Conservation (phyloP, 2,113 vertebrate genomes). For the Bubalus kerabau region DNA sequence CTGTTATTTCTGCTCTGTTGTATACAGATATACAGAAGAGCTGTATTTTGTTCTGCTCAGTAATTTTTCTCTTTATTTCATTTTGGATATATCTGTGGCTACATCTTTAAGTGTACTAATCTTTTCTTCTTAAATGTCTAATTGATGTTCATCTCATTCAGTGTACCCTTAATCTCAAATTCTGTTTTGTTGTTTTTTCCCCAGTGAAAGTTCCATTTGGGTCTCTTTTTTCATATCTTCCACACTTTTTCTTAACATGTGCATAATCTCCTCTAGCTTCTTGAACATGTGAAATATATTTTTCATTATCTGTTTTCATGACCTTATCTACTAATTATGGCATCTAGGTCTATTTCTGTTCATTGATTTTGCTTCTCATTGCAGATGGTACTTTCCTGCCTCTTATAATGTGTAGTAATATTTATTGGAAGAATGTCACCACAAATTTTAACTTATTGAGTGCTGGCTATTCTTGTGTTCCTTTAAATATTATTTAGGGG, state of each 20-base stretch:
- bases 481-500: background rate
- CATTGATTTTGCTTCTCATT: background rate
- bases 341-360: background rate
- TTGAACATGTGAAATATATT: background rate
- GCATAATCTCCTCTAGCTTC: background rate
- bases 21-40: background rate
- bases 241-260: background rate
- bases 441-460: background rate
- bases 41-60: too few relatives aligned
- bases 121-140: background rate
- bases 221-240: background rate
- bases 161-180: background rate
- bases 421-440: background rate
- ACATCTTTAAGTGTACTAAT: background rate
- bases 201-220: background rate
- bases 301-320: background rate
- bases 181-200: background rate
- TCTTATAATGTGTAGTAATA: background rate
- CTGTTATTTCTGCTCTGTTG: background rate
- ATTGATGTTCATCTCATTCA: background rate
- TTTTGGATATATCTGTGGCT: background rate
- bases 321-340: background rate
- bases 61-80: background rate
- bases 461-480: background rate
- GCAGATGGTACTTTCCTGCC: background rate